These are phyloP conservation scores for Tringa solitaria DNA, from an alignment of 2,113 vertebrate genomes.

Conservation along the genomic window DNA sequence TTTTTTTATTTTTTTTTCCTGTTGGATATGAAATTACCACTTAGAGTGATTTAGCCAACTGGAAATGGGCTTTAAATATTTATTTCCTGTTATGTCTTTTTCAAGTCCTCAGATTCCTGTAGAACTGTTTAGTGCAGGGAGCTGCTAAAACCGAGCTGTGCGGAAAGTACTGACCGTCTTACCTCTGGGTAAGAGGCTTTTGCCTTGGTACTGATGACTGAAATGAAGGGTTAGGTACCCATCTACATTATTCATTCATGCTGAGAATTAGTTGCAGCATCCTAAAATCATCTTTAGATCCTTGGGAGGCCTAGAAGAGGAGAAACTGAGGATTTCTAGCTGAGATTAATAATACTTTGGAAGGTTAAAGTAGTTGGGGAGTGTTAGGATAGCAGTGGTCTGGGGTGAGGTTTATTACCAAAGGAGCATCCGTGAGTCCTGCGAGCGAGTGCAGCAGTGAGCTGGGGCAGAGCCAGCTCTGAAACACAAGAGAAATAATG, in stretches of 20 bases:
- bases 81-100: not conserved
- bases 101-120: not conserved
- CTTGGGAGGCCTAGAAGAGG: not conserved
- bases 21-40: not conserved
- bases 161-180: not conserved
- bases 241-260: not conserved
- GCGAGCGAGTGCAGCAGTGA: not conserved
- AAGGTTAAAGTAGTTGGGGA: not conserved
- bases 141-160: not conserved
- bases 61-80: not conserved
- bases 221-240: not conserved
- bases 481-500: not conserved
- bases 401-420: not conserved
- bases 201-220: not conserved
- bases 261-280: not conserved
- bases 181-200: not conserved
- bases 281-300: not conserved
- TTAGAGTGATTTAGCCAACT: not conserved
- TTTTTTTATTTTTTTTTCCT: conserved; percentile 1
- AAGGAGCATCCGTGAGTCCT: not conserved
- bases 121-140: not conserved
- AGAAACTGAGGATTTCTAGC: not conserved
- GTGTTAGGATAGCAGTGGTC: not conserved
- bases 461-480: not conserved
- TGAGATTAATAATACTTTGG: not conserved